Evolutionary conservation across 2,797 vertebrate species (phyloP), one percentile per base, ranked within the genome.

Genomic region (Typhlichthys eigenmanni): DNA sequence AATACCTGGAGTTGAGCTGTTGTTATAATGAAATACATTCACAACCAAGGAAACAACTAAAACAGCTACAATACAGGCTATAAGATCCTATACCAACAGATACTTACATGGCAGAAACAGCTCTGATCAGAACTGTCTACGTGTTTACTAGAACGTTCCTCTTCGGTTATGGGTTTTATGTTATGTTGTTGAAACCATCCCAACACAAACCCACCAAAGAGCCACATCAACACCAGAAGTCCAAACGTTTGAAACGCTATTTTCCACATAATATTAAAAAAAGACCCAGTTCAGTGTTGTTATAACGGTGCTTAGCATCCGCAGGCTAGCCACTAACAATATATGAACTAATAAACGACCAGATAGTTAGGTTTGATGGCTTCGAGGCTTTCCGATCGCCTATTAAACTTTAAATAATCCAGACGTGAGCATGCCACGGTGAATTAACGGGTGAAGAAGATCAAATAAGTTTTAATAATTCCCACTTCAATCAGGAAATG

Each of bases 71-170:
- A 29, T 14, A 55, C 7, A 16, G 17, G 12, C 4, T n/a, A 12
- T 17, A 13, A 8, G 57, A 24, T 24, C 24, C 3, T 3, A 19
- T 17, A n/a, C 46, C 10, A 12, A 46, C 13, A 47, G 2, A 1
- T 2, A 88, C 91, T 86, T 71, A 92, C 91, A 0, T 93, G 92
- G 62, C 92, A 93, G 46, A 93, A 86, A 73, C 92, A 93, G 88
- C 86, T 93, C 68, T 92, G 92, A 62, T 92, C 92, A 52, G 50
- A 76, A 29, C 34, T 70, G 59, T 82, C 77, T n/a, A n/a, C 3
- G 2, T 69, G 0, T 1, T 66, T 58, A 57, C 43, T 10, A 58
- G 60, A 71, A 57, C 61, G 66, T 0, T 43, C 55, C 34, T 82
- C 71, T 48, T 85, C 78, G 10, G 73, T 85, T 32, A 69, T 64